A percentile compares a stretch with the other conserved stretches of the same genome.
phyloP scores from a whole-genome alignment of 2,113 vertebrate species.

The Bungarus multicinctus region DNA sequence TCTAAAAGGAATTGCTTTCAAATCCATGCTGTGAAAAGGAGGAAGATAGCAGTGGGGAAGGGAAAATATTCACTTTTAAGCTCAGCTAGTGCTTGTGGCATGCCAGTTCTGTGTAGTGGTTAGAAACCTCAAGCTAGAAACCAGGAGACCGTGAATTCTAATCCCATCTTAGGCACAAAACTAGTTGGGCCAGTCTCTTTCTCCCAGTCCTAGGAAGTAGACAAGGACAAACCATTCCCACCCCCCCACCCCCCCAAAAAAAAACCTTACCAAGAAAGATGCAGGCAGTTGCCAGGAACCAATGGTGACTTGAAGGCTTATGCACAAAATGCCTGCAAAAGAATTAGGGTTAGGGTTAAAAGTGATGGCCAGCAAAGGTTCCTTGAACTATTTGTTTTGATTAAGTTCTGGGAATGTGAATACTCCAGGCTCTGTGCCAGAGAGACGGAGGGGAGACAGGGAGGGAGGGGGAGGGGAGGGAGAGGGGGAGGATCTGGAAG shows the following conservation, averaged over 20 bases:
- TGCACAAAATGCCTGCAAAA: neutral
- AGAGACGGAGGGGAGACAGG: neutral
- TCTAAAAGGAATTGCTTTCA: neutral
- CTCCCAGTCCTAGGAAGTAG: neutral
- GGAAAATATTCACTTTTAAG: neutral
- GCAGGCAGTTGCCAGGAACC: neutral
- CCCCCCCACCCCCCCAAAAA: no score
- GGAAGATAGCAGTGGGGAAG: neutral
- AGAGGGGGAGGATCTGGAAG: neutral
- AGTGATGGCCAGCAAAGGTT: neutral
- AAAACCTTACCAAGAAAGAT: neutral
- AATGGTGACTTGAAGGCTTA: neutral
- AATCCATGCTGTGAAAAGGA: neutral
- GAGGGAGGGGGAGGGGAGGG: no score
- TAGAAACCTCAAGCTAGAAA: neutral
- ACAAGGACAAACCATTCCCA: neutral
- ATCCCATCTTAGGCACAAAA: neutral
- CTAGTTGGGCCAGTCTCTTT: neutral
- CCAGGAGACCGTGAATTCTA: neutral
- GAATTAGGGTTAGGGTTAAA: neutral
- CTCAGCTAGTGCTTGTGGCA: neutral
- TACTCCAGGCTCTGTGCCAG: neutral
- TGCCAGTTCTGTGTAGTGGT: neutral
- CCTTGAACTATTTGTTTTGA: neutral
- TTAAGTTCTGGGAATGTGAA: neutral